A percentile compares a stretch with the other conserved stretches of the same genome.
These are phyloP conservation scores for Urocitellus parryii DNA, from an alignment of 2,113 vertebrate genomes.

Conservation along the genomic window DNA sequence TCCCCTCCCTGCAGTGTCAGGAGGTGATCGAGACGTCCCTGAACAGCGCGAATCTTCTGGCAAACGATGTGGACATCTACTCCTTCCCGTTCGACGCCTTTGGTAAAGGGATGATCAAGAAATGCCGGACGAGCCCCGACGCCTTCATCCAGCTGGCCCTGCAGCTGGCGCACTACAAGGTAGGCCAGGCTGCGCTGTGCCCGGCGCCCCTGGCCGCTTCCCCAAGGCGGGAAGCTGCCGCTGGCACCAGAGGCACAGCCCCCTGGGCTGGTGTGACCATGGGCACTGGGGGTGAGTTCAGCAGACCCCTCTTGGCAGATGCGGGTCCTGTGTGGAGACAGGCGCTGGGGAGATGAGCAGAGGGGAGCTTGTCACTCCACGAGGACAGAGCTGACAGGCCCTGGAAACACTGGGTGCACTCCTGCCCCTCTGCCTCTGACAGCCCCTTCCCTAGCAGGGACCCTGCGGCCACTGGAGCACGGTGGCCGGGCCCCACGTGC, in stretches of 20 bases:
- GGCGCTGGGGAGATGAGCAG: fast-evolving
- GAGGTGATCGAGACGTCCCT: constrained; percentile 91
- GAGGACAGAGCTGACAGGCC: neutral
- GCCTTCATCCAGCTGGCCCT: constrained; percentile 96
- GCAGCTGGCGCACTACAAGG: constrained; percentile 97
- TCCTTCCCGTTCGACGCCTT: constrained; percentile 93
- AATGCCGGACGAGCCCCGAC: constrained; percentile 95
- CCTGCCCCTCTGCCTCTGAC: neutral
- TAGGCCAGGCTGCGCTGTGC: constrained; percentile 56
- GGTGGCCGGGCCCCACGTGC: no score
- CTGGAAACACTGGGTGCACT: no score
- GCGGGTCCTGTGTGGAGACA: neutral
- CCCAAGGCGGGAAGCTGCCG: no score
- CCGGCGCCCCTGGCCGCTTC: fast-evolving
- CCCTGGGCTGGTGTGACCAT: no score
- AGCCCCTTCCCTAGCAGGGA: neutral
- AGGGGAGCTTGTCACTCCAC: fast-evolving
- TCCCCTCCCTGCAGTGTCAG: constrained; percentile 89
- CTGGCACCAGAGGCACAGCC: neutral
- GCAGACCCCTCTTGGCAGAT: fast-evolving
- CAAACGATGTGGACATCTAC: constrained; percentile 94
- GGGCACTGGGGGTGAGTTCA: no score
- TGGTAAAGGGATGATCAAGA: constrained; percentile 97
- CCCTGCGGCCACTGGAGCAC: no score
- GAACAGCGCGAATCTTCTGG: constrained; percentile 89